A percentile compares a stretch with the other conserved stretches of the same genome.
phyloP scores from a whole-genome alignment of 2,888 invertebrate genomes.

The Pachymerium ferrugineum region DNA sequence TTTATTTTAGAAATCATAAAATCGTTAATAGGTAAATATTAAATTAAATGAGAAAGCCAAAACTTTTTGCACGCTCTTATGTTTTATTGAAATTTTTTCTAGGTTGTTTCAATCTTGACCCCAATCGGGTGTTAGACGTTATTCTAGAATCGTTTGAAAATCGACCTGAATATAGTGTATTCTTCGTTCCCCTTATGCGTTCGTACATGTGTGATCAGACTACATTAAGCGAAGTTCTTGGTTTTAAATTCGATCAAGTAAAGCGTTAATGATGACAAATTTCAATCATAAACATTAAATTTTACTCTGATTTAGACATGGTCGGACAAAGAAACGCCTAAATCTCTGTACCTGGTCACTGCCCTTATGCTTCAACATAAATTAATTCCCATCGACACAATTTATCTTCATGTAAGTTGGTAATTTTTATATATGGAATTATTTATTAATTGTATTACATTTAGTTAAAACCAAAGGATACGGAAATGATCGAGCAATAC shows the following conservation, averaged over 20 bases:
- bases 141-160: conserved; percentile 92
- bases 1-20: conserved; percentile 80
- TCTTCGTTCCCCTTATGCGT: conserved; percentile 80
- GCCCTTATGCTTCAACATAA: conserved; percentile 82
- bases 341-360: conserved; percentile 79
- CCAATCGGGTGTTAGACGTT: conserved; percentile 92
- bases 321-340: conserved; percentile 58
- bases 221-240: conserved; percentile 88
- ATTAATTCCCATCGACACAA: conserved; percentile 76
- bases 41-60: neutral
- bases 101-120: conserved; percentile 99
- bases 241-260: conserved; percentile 69
- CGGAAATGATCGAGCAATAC: conserved; percentile 69
- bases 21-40: conserved; percentile 50
- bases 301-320: conserved; percentile 7
- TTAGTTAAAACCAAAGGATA: conserved; percentile 78
- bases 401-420: conserved; percentile 80
- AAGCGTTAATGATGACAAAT: neutral
- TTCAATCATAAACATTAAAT: neutral
- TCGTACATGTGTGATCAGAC: conserved; percentile 82
- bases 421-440: neutral
- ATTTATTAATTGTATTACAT: conserved; percentile 35
- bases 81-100: conserved; percentile 43
- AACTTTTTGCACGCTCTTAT: neutral
- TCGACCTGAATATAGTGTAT: conserved; percentile 56